A percentile compares a stretch with the other conserved stretches of the same genome.
Conservation (phyloP, 2,113 vertebrate genomes). For the Phalacrocorax aristotelis region DNA sequence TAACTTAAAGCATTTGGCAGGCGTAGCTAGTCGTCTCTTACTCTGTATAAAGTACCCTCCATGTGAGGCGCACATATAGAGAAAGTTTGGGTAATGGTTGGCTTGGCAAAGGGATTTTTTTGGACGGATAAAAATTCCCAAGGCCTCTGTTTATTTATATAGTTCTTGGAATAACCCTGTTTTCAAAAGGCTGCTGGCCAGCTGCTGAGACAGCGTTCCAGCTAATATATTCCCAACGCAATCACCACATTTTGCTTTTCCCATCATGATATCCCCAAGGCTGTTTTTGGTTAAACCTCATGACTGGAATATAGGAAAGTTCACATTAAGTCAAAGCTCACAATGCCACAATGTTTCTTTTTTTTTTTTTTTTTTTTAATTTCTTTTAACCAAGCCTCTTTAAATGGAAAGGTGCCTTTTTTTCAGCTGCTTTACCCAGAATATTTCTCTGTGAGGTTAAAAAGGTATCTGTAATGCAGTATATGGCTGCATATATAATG, state of each 20-base stretch:
- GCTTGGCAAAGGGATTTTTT: slow-evolving; percentile 49
- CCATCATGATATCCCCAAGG: slow-evolving; percentile 64
- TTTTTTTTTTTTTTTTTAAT: neutral
- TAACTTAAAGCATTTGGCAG: slow-evolving; percentile 34
- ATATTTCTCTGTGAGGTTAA: neutral
- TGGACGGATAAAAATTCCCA: slow-evolving; percentile 79
- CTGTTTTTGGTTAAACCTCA: slow-evolving; percentile 66
- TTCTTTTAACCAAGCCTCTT: neutral
- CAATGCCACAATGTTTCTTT: slow-evolving; percentile 20
- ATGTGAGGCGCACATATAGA: slow-evolving; percentile 39
- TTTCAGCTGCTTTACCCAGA: neutral
- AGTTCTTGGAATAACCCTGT: slow-evolving; percentile 76
- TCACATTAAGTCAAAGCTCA: slow-evolving; percentile 45
- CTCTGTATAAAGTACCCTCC: slow-evolving; percentile 35
- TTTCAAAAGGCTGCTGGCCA: slow-evolving; percentile 70
- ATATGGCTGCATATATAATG: neutral
- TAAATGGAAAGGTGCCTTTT: neutral
- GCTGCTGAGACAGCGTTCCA: slow-evolving; percentile 72
- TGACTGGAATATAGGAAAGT: slow-evolving; percentile 68
- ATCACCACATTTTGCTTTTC: slow-evolving; percentile 66
- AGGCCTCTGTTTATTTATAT: slow-evolving; percentile 85
- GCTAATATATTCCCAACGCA: slow-evolving; percentile 66
- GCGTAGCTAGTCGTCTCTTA: neutral
- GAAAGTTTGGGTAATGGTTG: slow-evolving; percentile 62
- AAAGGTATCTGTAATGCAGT: neutral